These are phyloP conservation scores for Galendromus occidentalis DNA, from an alignment of 1,140 invertebrate species.

Conservation along the genomic window DNA sequence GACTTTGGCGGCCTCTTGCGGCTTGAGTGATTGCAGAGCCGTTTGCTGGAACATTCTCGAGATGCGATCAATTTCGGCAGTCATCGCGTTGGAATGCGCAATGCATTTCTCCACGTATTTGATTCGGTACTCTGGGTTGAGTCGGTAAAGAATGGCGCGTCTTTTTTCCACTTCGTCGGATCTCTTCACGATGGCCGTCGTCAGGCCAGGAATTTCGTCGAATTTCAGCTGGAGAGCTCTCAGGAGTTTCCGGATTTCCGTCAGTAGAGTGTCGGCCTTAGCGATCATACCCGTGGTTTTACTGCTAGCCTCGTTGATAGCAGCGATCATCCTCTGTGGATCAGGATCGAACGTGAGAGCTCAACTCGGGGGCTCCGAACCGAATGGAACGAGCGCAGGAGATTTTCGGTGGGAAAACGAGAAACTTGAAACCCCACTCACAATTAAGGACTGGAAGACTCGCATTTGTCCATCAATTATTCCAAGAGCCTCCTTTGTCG, in stretches of 20 bases:
- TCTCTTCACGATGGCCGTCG: conserved; percentile 20
- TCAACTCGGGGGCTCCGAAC: neutral
- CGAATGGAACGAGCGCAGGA: neutral
- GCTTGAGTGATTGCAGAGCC: neutral
- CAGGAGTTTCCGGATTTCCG: neutral
- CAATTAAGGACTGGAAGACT: neutral
- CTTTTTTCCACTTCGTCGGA: conserved; percentile 23
- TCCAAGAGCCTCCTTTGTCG: conserved; percentile 15
- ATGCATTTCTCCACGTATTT: conserved; percentile 40
- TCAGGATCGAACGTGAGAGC: neutral
- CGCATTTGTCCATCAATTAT: conserved; percentile 13
- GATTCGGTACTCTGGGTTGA: conserved; percentile 43
- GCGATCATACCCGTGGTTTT: neutral
- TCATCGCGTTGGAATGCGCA: neutral
- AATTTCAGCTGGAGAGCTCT: neutral
- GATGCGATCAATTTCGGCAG: conserved; percentile 3
- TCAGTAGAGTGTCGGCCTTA: neutral
- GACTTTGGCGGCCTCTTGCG: conserved; percentile 4
- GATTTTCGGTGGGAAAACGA: neutral
- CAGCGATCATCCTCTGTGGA: neutral
- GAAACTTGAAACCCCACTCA: neutral
- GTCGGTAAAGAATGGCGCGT: conserved; percentile 30
- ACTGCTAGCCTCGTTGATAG: neutral
- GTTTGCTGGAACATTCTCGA: neutral
- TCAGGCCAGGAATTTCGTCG: conserved; percentile 13